Base-by-base conservation (phyloP, 2,888 invertebrate species). In the Clostera curtula region DNA sequence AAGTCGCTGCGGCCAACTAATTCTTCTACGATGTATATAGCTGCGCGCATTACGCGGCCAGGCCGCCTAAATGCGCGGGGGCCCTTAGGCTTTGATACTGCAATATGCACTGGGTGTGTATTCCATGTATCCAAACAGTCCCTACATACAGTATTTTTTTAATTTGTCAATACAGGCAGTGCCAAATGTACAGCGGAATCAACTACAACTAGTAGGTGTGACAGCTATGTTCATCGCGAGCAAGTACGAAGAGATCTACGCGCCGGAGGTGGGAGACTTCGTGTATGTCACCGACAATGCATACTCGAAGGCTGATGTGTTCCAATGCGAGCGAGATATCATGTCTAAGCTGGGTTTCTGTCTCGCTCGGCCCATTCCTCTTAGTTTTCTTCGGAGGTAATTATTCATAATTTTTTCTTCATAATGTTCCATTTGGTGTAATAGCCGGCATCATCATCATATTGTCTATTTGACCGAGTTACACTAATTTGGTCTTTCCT, bases 211-310 rank as follows among this genome's bases (percentile, higher is more conserved):
- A 39, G 93, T 97, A 6, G 97, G 97, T 3, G 91, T 95, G 1
- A 90, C 96, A 0, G 91, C 96, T 0, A 88, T 98, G 86, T 91
- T 95, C 53, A 88, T 97, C 27, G 97, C 98, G 0, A 89, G 92
- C 56, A 98, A 98, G 70, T 97, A 95, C 57, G 98, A 98, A 75
- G 98, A 98, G 82, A 91, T 96, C 56, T 95, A 91, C 56, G 88
- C 93, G 1, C 96, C 97, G 0, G 93, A 93, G 21, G 87, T 96
- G 11, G 83, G 76, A 4, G 98, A 98, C 73, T 97, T 97, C 76
- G 92, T 94, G 7, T 95, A 92, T 63, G 92, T 98, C 28, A 93
- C 96, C 5, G 97, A 96, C 72, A 89, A 93, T 59, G 90, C 95
- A 0, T 98, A 94, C 67, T 87, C 87, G 3, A 91, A 90, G 51